These are phyloP conservation scores for Phrixothrix hirtus DNA, from an alignment of 2,888 invertebrate genomes.

Conservation along the genomic window DNA sequence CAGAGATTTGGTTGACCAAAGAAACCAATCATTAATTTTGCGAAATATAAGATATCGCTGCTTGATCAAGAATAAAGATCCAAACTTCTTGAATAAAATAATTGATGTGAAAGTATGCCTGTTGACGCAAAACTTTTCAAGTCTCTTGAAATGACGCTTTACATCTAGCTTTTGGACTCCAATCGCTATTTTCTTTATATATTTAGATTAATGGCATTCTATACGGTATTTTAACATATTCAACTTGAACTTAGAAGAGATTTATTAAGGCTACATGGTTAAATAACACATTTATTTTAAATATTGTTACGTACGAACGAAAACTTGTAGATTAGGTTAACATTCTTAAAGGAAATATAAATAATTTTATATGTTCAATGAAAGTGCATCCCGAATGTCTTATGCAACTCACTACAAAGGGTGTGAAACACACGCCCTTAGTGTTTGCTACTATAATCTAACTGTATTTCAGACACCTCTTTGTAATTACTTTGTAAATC, in stretches of 20 bases:
- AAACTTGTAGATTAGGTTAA: too few species aligned
- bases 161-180: not conserved
- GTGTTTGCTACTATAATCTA: slow-evolving; percentile 24
- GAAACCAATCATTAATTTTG: slow-evolving; percentile 20
- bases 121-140: slow-evolving; percentile 4
- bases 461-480: slow-evolving; percentile 22
- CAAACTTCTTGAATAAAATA: slow-evolving; percentile 7
- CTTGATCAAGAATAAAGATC: slow-evolving; percentile 7
- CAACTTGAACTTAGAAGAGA: slow-evolving; percentile 3
- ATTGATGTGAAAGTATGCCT: slow-evolving; percentile 1
- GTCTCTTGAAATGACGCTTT: not conserved
- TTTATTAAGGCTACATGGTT: too few species aligned
- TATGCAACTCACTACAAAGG: too few species aligned
- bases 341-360: too few species aligned
- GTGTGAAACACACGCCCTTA: slow-evolving; percentile 6
- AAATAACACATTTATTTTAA: too few species aligned
- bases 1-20: slow-evolving; percentile 15
- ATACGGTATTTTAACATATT: slow-evolving; percentile 10
- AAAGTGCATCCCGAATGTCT: not conserved
- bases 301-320: too few species aligned
- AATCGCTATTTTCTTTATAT: slow-evolving; percentile 8
- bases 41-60: slow-evolving; percentile 11
- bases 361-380: too few species aligned
- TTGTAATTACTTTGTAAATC: slow-evolving; percentile 3
- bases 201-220: slow-evolving; percentile 9